These are phyloP conservation scores for Oikopleura dioica DNA, from an alignment of 23 tunicate genomes.

Conservation along the genomic window DNA sequence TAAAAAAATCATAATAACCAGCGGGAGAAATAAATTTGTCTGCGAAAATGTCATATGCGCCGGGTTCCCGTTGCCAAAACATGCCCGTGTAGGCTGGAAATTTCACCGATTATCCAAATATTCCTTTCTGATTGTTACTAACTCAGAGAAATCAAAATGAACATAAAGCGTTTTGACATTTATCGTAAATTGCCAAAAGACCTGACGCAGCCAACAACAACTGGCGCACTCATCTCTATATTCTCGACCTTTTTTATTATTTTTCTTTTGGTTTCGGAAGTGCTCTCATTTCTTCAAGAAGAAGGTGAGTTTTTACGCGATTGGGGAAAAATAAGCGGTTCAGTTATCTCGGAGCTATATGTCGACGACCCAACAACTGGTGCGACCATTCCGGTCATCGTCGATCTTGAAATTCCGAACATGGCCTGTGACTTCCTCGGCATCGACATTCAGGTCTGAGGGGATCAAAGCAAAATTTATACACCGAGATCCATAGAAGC, in stretches of 20 bases:
- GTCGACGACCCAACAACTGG: constrained; percentile 93
- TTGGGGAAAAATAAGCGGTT: too few species aligned
- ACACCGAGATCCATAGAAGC: too few species aligned
- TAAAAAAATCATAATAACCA: too few species aligned
- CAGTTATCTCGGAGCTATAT: constrained; percentile 42
- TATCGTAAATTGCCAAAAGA: constrained; percentile 97
- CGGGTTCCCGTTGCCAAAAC: too few species aligned
- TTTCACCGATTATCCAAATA: too few species aligned
- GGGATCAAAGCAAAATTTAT: too few species aligned
- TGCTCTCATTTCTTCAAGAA: background rate
- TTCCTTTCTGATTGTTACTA: too few species aligned
- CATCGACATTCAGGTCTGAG: constrained; percentile 91
- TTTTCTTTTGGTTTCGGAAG: background rate
- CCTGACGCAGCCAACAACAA: constrained; percentile 76
- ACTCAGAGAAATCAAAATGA: too few species aligned
- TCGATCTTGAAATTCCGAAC: constrained; percentile 38
- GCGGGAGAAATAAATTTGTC: too few species aligned
- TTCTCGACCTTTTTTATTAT: background rate
- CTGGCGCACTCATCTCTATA: constrained; percentile 33
- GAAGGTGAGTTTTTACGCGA: background rate
- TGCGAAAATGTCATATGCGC: too few species aligned
- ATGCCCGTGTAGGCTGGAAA: too few species aligned
- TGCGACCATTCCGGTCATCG: constrained; percentile 39
- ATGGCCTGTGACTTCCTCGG: constrained; percentile 25
- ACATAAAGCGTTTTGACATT: constrained; percentile 84